Evolutionary conservation across 2,797 vertebrate species (phyloP).

Genomic region (Bufotes viridis): DNA sequence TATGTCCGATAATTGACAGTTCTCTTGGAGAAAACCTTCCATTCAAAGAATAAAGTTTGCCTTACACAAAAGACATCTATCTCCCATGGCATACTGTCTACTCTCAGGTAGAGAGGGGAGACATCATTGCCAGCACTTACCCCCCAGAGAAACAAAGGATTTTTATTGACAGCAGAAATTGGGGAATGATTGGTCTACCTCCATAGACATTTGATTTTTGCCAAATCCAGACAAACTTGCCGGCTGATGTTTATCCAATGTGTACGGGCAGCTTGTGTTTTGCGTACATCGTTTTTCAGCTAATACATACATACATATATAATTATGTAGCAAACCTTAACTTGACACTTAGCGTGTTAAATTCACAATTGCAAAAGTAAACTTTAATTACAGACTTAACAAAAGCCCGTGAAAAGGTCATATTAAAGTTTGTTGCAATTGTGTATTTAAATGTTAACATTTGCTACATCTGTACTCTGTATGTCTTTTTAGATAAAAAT

Average conservation of each 20-base stretch:
- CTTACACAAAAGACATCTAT: not conserved
- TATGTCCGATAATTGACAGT: not conserved
- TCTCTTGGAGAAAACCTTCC: not conserved
- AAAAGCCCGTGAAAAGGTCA: no score
- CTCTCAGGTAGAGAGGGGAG: not conserved
- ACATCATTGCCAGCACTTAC: not conserved
- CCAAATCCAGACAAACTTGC: not conserved
- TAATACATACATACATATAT: not conserved
- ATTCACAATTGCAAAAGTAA: no score
- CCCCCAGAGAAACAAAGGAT: not conserved
- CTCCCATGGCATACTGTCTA: not conserved
- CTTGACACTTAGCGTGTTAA: no score
- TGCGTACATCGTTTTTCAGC: not conserved
- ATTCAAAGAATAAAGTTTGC: not conserved
- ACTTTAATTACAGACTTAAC: no score
- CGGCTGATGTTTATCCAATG: not conserved
- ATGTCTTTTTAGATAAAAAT: not conserved
- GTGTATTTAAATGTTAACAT: no score
- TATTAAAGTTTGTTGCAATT: no score
- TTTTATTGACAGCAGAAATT: not conserved
- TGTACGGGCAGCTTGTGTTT: not conserved
- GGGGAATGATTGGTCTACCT: not conserved
- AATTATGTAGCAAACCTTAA: no score
- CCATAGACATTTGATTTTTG: not conserved
- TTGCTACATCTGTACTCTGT: no score